Percentiles rank a stretch among this genome's conserved stretches.
These are phyloP conservation scores for Phragmatobia fuliginosa DNA, from an alignment of 2,888 invertebrate genomes.

Conservation along the genomic window DNA sequence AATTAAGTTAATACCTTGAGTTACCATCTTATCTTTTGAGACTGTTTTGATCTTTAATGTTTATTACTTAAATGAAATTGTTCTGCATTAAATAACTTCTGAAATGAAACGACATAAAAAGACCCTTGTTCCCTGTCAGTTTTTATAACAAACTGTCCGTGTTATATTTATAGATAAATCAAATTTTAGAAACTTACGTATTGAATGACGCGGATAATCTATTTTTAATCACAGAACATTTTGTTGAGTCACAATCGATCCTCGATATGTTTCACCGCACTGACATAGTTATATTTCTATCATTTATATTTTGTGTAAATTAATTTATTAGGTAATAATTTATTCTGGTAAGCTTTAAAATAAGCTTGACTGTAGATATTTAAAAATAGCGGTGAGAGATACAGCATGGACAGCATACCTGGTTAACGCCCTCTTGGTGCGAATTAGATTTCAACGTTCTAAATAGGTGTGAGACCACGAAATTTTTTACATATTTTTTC, in stretches of 20 bases:
- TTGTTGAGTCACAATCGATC: slow-evolving; percentile 41
- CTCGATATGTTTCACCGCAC: slow-evolving; percentile 31
- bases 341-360: not conserved
- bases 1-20: not conserved
- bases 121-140: not conserved
- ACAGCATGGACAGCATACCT: slow-evolving; percentile 31
- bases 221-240: slow-evolving; percentile 39
- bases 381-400: not conserved
- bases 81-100: not conserved
- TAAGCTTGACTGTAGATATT: not conserved
- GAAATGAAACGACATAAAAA: not conserved
- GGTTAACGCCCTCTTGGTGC: slow-evolving; percentile 56
- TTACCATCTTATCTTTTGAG: not conserved
- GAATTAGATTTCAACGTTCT: slow-evolving; percentile 41
- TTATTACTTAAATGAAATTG: not conserved
- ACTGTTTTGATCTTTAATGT: not conserved
- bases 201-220: slow-evolving; percentile 43
- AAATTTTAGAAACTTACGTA: slow-evolving; percentile 27
- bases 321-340: too few relatives aligned
- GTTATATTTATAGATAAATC: slow-evolving; percentile 21
- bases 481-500: not conserved
- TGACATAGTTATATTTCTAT: slow-evolving; percentile 29
- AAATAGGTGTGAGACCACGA: not conserved
- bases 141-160: slow-evolving; percentile 3
- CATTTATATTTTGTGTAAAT: not conserved